phyloP scores from a whole-genome alignment of 2,797 vertebrate genomes.

The Spheniscus humboldti region DNA sequence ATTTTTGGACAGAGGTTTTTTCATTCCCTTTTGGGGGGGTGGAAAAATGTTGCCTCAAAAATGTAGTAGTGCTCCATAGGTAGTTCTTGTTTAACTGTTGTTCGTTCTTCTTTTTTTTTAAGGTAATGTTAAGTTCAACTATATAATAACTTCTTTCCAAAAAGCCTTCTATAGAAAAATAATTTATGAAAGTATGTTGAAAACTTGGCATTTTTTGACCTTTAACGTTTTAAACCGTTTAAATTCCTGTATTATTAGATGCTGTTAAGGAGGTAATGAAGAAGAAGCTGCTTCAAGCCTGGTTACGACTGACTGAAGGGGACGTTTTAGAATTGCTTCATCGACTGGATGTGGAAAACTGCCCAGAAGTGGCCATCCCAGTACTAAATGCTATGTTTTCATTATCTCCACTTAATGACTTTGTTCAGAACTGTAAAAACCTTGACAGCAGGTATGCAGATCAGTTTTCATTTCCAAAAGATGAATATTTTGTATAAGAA shows the following conservation, averaged over 20 bases:
- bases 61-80: not conserved
- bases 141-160: not conserved
- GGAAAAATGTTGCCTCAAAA: not conserved
- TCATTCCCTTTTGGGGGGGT: not conserved
- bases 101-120: not conserved
- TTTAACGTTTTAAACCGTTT: not conserved
- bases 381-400: conserved; percentile 82
- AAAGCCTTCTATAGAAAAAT: not conserved
- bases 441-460: conserved; percentile 82
- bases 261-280: conserved; percentile 83
- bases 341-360: conserved; percentile 92
- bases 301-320: conserved; percentile 83
- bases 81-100: not conserved
- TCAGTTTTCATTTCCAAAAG: not conserved
- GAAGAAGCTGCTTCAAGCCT: conserved; percentile 84
- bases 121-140: not conserved
- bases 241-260: conserved; percentile 70
- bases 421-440: conserved; percentile 74
- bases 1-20: not conserved
- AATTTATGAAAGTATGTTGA: not conserved
- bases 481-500: not conserved
- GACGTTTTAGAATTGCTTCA: conserved; percentile 88
- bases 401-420: conserved; percentile 69
- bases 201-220: not conserved
- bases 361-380: conserved; percentile 80